A percentile compares a stretch with the other conserved stretches of the same genome.
Evolutionary conservation across 2,888 invertebrate species (phyloP).

Genomic region (Mesorhabditis spiculigera): DNA sequence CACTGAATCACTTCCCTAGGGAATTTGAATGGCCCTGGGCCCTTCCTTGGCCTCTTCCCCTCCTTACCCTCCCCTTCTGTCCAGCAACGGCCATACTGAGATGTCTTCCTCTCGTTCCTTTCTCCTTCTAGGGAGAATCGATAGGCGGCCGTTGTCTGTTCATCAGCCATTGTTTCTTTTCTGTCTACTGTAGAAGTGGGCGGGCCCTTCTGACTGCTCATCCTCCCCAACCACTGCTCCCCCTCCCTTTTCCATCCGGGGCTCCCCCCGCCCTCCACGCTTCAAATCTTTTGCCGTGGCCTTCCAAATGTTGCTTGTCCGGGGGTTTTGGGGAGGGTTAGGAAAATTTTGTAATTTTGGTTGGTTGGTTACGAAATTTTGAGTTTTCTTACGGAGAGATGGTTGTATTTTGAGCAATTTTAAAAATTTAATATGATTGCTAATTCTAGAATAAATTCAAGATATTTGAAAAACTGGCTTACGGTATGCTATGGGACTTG

Average conservation of each 20-base stretch:
- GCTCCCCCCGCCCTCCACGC: not conserved
- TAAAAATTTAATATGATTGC: no score
- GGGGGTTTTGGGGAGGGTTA: no score
- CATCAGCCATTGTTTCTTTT: conserved; percentile 4
- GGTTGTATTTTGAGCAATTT: no score
- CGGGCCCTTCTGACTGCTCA: not conserved
- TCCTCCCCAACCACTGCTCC: conserved; percentile 3
- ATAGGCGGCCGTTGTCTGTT: not conserved
- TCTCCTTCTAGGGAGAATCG: not conserved
- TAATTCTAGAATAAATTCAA: no score
- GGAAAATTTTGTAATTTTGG: no score
- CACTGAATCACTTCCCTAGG: no score
- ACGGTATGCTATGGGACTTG: no score
- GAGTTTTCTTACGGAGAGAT: no score
- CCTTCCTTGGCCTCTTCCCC: conserved; percentile 1
- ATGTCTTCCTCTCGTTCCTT: not conserved
- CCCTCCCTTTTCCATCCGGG: not conserved
- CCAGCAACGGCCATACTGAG: not conserved
- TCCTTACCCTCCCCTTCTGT: not conserved
- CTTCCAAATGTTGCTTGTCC: no score
- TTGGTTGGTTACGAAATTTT: no score
- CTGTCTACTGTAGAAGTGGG: conserved; percentile 2
- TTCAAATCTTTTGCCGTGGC: not conserved
- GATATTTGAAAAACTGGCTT: no score
- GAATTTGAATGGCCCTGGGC: no score